Percentiles rank a stretch among this genome's conserved stretches.
phyloP scores from a whole-genome alignment of 2,797 vertebrate genomes.

The Enteromius radiatus region DNA sequence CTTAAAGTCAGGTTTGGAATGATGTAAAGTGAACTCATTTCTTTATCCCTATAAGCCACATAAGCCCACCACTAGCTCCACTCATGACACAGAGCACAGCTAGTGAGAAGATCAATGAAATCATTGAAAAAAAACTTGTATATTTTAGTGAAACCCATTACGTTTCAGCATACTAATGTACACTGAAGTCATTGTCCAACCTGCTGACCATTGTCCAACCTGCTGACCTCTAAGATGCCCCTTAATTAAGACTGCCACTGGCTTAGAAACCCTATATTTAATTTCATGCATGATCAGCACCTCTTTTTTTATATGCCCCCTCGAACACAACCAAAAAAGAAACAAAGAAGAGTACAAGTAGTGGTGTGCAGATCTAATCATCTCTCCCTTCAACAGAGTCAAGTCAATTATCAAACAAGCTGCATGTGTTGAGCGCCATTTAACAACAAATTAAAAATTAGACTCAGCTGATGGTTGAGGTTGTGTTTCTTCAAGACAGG shows the following conservation, averaged over 20 bases:
- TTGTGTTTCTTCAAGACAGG: slow-evolving; percentile 68
- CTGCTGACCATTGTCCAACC: too few species aligned
- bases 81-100: background rate
- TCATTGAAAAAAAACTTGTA: background rate
- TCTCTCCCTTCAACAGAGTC: slow-evolving; percentile 74
- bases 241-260: slow-evolving; percentile 57
- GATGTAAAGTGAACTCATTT: background rate
- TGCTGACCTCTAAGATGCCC: too few species aligned
- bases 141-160: slow-evolving; percentile 28
- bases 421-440: slow-evolving; percentile 74
- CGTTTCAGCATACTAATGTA: slow-evolving; percentile 26
- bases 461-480: slow-evolving; percentile 70
- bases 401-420: slow-evolving; percentile 80
- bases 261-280: slow-evolving; percentile 59
- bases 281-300: slow-evolving; percentile 68
- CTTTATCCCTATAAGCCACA: background rate
- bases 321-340: slow-evolving; percentile 47
- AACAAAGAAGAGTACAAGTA: slow-evolving; percentile 55
- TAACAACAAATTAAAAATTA: slow-evolving; percentile 81
- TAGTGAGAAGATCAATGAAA: background rate
- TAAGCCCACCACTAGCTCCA: too few species aligned
- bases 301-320: slow-evolving; percentile 62
- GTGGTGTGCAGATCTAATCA: slow-evolving; percentile 78
- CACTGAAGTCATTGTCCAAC: slow-evolving; percentile 52
- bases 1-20: background rate